Conservation (phyloP, 2,888 invertebrate species). For the Andricus quercusramuli region DNA sequence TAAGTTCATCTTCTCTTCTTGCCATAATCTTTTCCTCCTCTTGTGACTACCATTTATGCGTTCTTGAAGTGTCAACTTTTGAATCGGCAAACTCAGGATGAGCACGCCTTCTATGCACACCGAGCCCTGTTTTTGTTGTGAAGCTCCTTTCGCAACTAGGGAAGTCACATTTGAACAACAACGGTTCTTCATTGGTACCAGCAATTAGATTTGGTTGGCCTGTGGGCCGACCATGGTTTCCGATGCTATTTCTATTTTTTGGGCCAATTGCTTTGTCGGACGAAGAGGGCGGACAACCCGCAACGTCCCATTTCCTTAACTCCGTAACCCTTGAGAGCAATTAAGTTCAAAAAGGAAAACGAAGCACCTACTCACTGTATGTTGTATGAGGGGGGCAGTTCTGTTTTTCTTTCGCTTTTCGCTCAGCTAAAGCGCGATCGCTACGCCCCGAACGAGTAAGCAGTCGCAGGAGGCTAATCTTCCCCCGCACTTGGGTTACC, state of each 20-base stretch:
- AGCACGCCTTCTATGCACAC: background rate
- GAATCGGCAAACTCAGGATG: background rate
- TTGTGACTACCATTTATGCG: background rate
- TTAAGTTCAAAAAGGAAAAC: no score
- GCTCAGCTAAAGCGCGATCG: no score
- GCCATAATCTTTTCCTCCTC: conserved; percentile 27
- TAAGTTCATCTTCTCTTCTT: conserved; percentile 13
- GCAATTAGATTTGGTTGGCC: background rate
- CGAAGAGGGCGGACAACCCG: no score
- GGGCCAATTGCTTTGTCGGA: background rate
- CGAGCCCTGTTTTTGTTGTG: conserved; percentile 20
- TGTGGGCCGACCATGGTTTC: conserved; percentile 20
- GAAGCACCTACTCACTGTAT: no score
- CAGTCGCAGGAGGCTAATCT: no score
- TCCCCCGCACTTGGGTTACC: no score
- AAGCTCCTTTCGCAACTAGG: conserved; percentile 19
- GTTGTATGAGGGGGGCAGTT: no score
- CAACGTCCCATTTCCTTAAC: no score
- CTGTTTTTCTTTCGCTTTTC: no score
- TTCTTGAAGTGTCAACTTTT: background rate
- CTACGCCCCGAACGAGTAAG: no score
- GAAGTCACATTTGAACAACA: no score
- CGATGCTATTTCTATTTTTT: background rate
- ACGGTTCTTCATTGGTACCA: background rate
- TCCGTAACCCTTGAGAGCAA: no score